Conservation (phyloP, 2,888 invertebrate species). For the Drosophila mercatorum region DNA sequence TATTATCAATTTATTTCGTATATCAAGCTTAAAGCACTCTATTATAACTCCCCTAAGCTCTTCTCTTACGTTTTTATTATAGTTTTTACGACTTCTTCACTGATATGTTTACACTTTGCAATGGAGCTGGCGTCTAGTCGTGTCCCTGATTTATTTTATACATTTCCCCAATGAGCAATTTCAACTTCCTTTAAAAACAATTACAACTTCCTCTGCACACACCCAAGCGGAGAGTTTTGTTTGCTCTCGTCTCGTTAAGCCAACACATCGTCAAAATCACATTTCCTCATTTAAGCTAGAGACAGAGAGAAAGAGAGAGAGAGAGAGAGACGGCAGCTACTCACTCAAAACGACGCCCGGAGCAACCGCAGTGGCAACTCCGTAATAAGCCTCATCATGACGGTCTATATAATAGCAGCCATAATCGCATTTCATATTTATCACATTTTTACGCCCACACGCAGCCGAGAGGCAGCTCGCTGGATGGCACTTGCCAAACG, state of each 20-base stretch:
- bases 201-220: conserved; percentile 69
- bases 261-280: conserved; percentile 82
- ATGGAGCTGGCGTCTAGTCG: conserved; percentile 15
- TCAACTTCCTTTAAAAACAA: conserved; percentile 78
- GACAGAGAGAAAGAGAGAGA: conserved; percentile 1
- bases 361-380: conserved; percentile 72
- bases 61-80: neutral
- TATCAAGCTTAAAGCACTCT: too few relatives aligned
- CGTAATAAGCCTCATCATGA: conserved; percentile 78
- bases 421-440: conserved; percentile 83
- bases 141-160: conserved; percentile 68
- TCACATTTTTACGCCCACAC: conserved; percentile 80
- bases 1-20: too few relatives aligned
- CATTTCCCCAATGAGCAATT: conserved; percentile 79
- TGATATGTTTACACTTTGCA: conserved; percentile 29
- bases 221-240: conserved; percentile 30
- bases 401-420: conserved; percentile 74
- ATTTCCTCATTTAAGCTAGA: conserved; percentile 71
- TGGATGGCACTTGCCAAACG: conserved; percentile 21
- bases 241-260: conserved; percentile 61
- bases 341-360: conserved; percentile 76
- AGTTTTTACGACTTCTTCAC: conserved; percentile 10
- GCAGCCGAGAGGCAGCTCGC: conserved; percentile 24
- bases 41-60: neutral
- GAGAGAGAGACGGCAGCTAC: conserved; percentile 38